Evolutionary conservation across 2,113 vertebrate species (phyloP).

Genomic region (Lota lota): DNA sequence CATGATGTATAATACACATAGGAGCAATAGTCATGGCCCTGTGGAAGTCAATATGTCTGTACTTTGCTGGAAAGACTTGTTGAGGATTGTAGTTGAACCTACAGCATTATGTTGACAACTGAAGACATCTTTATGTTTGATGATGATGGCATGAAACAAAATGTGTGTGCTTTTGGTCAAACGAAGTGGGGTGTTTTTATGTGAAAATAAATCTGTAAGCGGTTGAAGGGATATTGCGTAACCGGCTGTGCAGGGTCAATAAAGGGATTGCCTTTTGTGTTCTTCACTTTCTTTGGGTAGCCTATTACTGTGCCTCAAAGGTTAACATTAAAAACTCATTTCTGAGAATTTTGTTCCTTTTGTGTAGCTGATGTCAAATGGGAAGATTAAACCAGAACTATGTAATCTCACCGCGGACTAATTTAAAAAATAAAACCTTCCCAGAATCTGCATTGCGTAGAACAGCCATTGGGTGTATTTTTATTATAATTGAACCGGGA

Average conservation of each 20-base stretch:
- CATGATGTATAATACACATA: slow-evolving; percentile 8
- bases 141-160: slow-evolving; percentile 26
- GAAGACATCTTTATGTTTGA: slow-evolving; percentile 15
- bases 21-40: slow-evolving; percentile 20
- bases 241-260: slow-evolving; percentile 12
- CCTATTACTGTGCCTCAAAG: slow-evolving; percentile 53
- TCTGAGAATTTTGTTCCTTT: not conserved
- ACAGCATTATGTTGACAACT: slow-evolving; percentile 18
- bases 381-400: no score
- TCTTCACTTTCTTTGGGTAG: slow-evolving; percentile 37
- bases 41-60: slow-evolving; percentile 17
- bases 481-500: no score
- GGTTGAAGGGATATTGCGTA: slow-evolving; percentile 26
- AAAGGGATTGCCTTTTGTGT: slow-evolving; percentile 23
- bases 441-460: no score
- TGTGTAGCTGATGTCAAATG: not conserved
- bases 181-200: slow-evolving; percentile 43
- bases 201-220: slow-evolving; percentile 47
- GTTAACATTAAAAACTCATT: slow-evolving; percentile 46
- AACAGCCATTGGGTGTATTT: no score
- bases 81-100: slow-evolving; percentile 19
- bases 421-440: no score
- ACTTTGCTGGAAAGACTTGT: not conserved
- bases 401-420: no score
- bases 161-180: slow-evolving; percentile 18